Evolutionary conservation across 2,797 vertebrate species (phyloP).

Genomic region (Halcyon chelicuti): DNA sequence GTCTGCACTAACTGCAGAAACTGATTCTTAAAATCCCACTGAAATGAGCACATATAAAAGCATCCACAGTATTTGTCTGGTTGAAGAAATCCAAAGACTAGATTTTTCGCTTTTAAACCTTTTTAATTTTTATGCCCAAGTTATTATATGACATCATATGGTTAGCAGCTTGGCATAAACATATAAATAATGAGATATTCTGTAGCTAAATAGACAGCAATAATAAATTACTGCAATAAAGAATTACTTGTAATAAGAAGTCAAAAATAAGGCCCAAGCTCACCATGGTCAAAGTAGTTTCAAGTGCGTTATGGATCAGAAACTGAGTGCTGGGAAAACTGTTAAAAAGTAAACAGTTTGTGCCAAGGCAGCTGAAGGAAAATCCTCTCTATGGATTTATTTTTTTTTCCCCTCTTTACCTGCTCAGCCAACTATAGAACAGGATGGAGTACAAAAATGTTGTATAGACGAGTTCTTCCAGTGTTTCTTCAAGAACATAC

Average conservation of each 20-base stretch:
- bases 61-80: background rate
- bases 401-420: background rate
- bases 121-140: background rate
- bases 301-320: background rate
- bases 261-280: background rate
- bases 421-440: background rate
- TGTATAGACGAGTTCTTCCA: background rate
- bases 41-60: background rate
- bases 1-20: background rate
- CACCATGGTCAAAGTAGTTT: background rate
- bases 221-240: background rate
- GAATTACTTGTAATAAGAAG: background rate
- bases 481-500: background rate
- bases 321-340: background rate
- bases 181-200: background rate
- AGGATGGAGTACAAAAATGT: background rate
- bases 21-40: fast-evolving
- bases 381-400: background rate
- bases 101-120: background rate
- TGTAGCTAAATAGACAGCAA: background rate
- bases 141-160: background rate
- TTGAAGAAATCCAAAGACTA: background rate
- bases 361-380: background rate
- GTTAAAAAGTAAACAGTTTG: background rate
- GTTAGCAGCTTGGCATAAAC: background rate